These are phyloP conservation scores for Bombus sylvicola DNA, from an alignment of 1,140 invertebrate species.

Conservation along the genomic window DNA sequence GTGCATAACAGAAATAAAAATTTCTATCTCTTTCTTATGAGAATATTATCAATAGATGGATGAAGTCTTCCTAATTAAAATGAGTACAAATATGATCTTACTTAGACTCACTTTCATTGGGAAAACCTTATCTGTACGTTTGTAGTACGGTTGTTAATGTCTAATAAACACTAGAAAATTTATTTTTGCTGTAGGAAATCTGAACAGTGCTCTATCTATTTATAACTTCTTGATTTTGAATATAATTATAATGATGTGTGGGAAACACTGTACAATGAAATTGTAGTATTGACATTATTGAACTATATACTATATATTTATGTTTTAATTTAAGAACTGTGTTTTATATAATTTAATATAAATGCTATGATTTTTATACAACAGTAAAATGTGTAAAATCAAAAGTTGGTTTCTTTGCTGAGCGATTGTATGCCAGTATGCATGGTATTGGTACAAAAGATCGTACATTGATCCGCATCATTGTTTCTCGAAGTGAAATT, in stretches of 20 bases:
- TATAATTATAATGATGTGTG: no score
- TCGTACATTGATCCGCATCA: slow-evolving; percentile 93
- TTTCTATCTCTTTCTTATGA: background rate
- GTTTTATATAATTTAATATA: background rate
- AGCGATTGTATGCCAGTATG: slow-evolving; percentile 95
- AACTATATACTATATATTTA: background rate
- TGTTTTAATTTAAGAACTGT: background rate
- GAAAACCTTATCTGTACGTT: no score
- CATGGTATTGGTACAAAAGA: slow-evolving; percentile 94
- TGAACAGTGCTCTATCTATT: no score
- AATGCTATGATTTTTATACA: slow-evolving; percentile 63
- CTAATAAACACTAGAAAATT: no score
- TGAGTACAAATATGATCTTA: background rate
- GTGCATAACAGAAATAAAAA: no score
- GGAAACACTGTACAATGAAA: background rate
- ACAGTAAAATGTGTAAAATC: slow-evolving; percentile 94
- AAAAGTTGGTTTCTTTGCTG: slow-evolving; percentile 96
- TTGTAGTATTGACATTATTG: background rate
- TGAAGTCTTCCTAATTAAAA: background rate
- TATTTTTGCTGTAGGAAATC: no score
- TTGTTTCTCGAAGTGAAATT: slow-evolving; percentile 95
- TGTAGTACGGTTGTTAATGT: no score
- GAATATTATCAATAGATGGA: background rate
- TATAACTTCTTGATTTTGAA: no score
- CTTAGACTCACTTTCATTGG: no score